Conservation (phyloP, 2,113 vertebrate genomes). For the Halcyon senegalensis region DNA sequence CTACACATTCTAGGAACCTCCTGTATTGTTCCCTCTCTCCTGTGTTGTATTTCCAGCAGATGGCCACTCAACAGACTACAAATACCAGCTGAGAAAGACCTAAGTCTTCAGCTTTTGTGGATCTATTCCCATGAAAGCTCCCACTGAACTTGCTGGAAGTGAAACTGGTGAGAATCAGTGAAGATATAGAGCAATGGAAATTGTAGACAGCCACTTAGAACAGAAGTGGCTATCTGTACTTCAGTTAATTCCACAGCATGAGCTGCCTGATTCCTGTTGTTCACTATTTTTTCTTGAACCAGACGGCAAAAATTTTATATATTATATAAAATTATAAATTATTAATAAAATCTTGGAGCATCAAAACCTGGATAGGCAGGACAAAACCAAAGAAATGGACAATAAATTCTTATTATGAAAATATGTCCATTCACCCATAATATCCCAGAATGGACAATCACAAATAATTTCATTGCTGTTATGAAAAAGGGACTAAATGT, state of each 20-base stretch:
- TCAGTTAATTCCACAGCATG: background rate
- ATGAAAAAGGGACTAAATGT: background rate
- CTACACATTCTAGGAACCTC: no score
- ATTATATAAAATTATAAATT: background rate
- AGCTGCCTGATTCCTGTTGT: background rate
- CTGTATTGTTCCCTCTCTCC: no score
- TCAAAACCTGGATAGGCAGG: slow-evolving; percentile 26
- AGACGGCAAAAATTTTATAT: background rate
- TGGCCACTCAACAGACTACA: background rate
- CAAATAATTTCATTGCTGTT: background rate
- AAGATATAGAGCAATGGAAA: background rate
- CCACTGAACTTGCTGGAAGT: background rate
- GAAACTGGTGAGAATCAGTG: background rate
- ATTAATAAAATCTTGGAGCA: slow-evolving; percentile 42
- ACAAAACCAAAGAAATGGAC: background rate
- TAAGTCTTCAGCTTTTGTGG: background rate
- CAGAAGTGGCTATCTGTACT: background rate
- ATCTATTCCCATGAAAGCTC: background rate
- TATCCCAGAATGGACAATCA: background rate
- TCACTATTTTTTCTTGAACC: background rate
- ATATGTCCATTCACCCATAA: background rate
- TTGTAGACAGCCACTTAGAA: background rate
- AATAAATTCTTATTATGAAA: background rate
- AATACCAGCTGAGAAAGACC: background rate
- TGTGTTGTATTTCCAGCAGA: no score